A percentile compares a stretch with the other conserved stretches of the same genome.
phyloP scores from a whole-genome alignment of 2,113 vertebrate species.

The Arizona elegans region DNA sequence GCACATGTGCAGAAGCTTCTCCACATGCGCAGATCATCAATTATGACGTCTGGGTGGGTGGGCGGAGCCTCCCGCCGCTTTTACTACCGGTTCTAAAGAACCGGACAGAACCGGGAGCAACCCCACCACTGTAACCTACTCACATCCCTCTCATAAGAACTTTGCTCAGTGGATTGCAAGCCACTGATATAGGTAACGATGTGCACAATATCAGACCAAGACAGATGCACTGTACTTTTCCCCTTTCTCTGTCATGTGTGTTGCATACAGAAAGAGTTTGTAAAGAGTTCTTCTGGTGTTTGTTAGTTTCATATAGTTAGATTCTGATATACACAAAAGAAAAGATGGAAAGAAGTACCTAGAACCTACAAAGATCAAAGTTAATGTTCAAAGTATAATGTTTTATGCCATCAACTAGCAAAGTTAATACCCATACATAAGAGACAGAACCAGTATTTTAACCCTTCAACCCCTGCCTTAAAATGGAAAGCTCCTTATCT shows the following conservation, averaged over 20 bases:
- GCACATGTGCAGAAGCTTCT: too few species aligned
- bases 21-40: too few species aligned
- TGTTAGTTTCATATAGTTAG: not conserved
- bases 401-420: not conserved
- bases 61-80: too few species aligned
- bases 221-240: not conserved
- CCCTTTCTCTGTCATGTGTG: not conserved
- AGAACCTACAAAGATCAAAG: not conserved
- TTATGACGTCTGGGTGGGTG: too few species aligned
- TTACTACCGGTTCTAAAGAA: too few species aligned
- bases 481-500: not conserved
- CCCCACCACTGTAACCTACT: not conserved
- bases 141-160: not conserved
- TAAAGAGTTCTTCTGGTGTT: not conserved
- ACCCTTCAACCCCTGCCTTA: not conserved
- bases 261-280: not conserved
- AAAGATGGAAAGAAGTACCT: not conserved
- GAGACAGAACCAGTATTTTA: not conserved
- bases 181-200: not conserved
- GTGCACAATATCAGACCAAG: not conserved
- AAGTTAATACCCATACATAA: not conserved
- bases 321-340: not conserved
- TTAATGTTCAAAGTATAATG: not conserved
- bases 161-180: too few species aligned
- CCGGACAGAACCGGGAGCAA: too few species aligned